Evolutionary conservation across 2,113 vertebrate genomes (phyloP).

Genomic region (Myotis brandtii): DNA sequence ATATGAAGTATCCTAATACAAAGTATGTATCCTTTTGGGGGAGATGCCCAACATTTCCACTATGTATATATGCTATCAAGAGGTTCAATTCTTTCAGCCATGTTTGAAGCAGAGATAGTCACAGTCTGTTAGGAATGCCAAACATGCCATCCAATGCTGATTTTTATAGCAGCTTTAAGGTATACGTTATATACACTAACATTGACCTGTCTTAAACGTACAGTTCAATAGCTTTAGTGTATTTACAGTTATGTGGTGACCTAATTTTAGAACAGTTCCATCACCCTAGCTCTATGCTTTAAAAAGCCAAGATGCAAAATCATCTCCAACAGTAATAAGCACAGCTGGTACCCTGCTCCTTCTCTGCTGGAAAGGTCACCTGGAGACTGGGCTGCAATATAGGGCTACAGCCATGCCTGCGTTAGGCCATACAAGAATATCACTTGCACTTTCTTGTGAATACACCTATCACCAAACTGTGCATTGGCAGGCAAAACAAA

Average conservation of each 20-base stretch:
- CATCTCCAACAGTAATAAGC: neutral
- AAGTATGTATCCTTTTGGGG: neutral
- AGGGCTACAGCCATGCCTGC: neutral
- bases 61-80: neutral
- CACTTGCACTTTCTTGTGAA: neutral
- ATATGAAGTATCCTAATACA: neutral
- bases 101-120: neutral
- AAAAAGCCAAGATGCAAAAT: neutral
- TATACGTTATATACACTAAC: neutral
- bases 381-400: neutral
- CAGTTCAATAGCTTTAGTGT: neutral
- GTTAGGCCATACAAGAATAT: neutral
- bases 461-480: neutral
- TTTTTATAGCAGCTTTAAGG: neutral
- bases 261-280: neutral
- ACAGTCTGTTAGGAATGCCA: neutral
- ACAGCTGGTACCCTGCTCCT: neutral
- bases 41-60: neutral
- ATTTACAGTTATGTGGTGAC: neutral
- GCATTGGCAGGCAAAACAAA: neutral
- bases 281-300: neutral
- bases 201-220: neutral
- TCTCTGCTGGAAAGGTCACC: neutral
- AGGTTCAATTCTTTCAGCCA: neutral
- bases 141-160: neutral